These are phyloP conservation scores for Falco punctatus DNA, from an alignment of 2,113 vertebrate genomes.

Conservation along the genomic window DNA sequence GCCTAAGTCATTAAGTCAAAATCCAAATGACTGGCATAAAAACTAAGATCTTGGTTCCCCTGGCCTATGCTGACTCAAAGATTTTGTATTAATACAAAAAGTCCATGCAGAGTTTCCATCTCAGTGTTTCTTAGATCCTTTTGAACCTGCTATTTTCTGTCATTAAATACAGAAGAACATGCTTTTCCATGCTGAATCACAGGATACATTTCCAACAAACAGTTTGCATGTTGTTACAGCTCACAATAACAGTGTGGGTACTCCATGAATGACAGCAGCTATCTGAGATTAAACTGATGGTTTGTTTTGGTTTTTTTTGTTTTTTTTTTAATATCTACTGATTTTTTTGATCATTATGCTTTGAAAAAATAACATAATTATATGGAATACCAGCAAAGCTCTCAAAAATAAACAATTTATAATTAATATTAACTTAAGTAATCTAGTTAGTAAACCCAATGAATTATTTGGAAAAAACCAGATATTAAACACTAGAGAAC, in stretches of 20 bases:
- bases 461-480: constrained; percentile 45
- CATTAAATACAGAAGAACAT: constrained; percentile 40
- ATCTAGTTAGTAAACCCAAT: constrained; percentile 53
- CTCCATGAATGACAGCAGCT: constrained; percentile 49
- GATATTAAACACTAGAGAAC: constrained; percentile 23
- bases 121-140: constrained; percentile 1
- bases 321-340: constrained; percentile 9
- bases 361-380: constrained; percentile 70
- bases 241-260: constrained; percentile 44
- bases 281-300: constrained; percentile 28
- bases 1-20: background rate
- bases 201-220: constrained; percentile 1
- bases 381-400: constrained; percentile 38
- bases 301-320: background rate
- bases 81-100: background rate
- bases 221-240: constrained; percentile 48
- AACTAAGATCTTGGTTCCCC: background rate
- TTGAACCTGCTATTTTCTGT: constrained; percentile 50
- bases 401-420: constrained; percentile 65
- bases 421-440: constrained; percentile 67
- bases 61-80: background rate
- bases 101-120: background rate
- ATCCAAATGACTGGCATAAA: background rate
- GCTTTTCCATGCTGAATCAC: constrained; percentile 30
- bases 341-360: constrained; percentile 50